phyloP scores from a whole-genome alignment of 2,797 vertebrate genomes.

The Chaetodon trifasciatus region DNA sequence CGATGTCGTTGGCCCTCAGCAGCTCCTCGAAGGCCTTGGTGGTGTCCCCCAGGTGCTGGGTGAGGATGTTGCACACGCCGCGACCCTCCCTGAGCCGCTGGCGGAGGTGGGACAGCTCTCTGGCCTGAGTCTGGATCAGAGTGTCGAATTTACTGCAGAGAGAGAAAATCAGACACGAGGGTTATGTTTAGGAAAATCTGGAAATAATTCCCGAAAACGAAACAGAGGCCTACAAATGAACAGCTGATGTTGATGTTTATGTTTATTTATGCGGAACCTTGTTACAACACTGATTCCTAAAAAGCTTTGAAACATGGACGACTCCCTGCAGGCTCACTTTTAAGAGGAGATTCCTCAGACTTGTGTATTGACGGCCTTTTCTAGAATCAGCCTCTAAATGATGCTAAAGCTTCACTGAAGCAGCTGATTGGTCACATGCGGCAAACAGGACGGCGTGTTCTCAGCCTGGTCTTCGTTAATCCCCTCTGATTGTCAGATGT shows the following conservation, averaged over 20 bases:
- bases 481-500: conserved; percentile 32
- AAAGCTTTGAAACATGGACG: too few relatives aligned
- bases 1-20: conserved; percentile 91
- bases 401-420: neutral
- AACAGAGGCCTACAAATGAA: too few relatives aligned
- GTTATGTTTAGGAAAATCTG: too few relatives aligned
- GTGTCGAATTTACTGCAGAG: conserved; percentile 89
- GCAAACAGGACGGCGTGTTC: conserved; percentile 24
- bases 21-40: conserved; percentile 94
- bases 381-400: neutral
- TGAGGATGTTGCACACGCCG: conserved; percentile 87
- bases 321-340: neutral
- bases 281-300: too few relatives aligned
- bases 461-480: conserved; percentile 22
- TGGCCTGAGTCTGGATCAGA: conserved; percentile 93
- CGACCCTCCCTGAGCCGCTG: conserved; percentile 90
- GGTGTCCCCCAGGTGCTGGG: conserved; percentile 88
- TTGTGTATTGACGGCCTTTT: neutral
- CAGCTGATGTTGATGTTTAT: neutral
- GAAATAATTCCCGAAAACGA: too few relatives aligned
- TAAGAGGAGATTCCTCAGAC: neutral
- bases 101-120: conserved; percentile 93
- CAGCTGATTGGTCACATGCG: conserved; percentile 9
- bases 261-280: neutral
- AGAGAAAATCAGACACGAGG: neutral